Evolutionary conservation across 2,888 invertebrate species (phyloP).

Genomic region (Phrixothrix hirtus): DNA sequence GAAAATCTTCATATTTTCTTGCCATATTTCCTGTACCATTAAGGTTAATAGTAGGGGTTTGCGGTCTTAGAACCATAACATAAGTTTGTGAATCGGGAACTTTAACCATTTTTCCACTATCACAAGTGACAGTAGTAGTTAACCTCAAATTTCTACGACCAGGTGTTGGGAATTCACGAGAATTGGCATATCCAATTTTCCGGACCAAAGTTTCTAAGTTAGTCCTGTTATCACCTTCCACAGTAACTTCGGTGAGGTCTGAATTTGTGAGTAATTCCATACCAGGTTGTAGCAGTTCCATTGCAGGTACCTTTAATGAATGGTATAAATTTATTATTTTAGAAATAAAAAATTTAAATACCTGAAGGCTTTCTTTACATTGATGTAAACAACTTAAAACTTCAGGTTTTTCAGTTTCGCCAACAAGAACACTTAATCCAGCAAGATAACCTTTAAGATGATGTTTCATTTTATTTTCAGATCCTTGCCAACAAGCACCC

Average conservation of each 20-base stretch:
- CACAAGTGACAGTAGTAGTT: constrained; percentile 76
- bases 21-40: constrained; percentile 81
- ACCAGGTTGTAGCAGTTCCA: constrained; percentile 75
- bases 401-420: constrained; percentile 72
- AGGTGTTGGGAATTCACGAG: constrained; percentile 90
- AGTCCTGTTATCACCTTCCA: constrained; percentile 88
- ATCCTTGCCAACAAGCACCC: constrained; percentile 99
- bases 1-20: constrained; percentile 83
- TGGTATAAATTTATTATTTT: no score
- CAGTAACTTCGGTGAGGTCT: constrained; percentile 84
- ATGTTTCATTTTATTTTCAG: constrained; percentile 89
- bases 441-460: constrained; percentile 88
- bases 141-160: constrained; percentile 86
- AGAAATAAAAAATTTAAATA: no score
- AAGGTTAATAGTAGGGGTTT: constrained; percentile 81
- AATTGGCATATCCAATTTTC: constrained; percentile 90
- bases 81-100: constrained; percentile 80
- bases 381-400: constrained; percentile 78
- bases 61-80: constrained; percentile 85
- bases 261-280: constrained; percentile 75
- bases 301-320: constrained; percentile 68
- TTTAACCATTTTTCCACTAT: constrained; percentile 72
- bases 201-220: constrained; percentile 86
- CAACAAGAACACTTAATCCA: constrained; percentile 78
- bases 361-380: constrained; percentile 78